These are phyloP conservation scores for Zeus faber DNA, from an alignment of 2,113 vertebrate species.

Conservation along the genomic window DNA sequence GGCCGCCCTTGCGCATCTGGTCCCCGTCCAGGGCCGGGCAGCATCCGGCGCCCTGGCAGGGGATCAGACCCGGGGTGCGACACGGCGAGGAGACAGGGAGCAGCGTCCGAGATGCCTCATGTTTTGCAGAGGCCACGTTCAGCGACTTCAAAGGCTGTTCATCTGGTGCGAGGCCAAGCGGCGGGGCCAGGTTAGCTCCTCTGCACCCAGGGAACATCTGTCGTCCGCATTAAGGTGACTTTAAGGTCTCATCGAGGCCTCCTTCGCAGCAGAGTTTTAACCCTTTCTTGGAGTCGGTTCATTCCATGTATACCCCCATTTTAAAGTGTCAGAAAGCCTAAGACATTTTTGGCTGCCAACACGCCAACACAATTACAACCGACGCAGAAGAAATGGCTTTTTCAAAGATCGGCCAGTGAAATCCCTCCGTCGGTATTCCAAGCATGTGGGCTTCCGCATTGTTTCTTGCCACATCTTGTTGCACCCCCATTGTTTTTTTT, in stretches of 20 bases:
- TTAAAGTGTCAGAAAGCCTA: no score
- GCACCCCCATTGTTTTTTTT: conserved; percentile 22
- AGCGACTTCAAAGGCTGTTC: conserved; percentile 59
- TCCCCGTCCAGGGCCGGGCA: conserved; percentile 25
- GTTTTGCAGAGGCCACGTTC: no score
- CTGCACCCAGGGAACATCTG: conserved; percentile 54
- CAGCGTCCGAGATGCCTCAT: conserved; percentile 33
- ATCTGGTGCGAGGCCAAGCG: conserved; percentile 43
- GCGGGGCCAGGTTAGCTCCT: conserved; percentile 29
- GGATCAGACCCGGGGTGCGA: conserved; percentile 34
- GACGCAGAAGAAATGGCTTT: background rate
- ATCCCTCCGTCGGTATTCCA: background rate
- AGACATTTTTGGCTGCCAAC: no score
- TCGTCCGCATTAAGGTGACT: conserved; percentile 41
- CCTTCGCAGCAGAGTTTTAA: no score
- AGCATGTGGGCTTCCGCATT: no score
- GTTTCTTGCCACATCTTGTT: conserved; percentile 39
- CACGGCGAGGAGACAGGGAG: background rate
- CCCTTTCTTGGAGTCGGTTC: no score
- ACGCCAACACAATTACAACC: no score
- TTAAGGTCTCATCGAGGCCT: conserved; percentile 48
- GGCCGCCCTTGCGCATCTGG: conserved; percentile 14
- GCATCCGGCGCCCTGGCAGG: conserved; percentile 39
- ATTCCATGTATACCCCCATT: no score
- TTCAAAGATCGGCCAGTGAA: background rate